Percentiles rank a stretch among this genome's conserved stretches.
phyloP scores from a whole-genome alignment of 2,888 invertebrate species.

The Coelogynopora nodosa region DNA sequence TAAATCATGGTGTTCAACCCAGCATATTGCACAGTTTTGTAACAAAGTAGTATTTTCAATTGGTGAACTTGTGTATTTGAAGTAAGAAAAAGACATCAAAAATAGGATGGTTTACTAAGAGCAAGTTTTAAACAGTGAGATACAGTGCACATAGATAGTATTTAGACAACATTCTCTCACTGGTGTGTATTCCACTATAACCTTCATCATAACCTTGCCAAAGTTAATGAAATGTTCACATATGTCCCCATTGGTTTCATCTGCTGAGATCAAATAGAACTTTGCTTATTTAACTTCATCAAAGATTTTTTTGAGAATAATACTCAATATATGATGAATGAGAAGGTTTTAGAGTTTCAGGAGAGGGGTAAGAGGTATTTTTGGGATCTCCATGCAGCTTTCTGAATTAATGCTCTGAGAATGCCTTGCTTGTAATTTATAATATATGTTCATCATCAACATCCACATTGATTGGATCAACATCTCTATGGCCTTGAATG shows the following conservation, averaged over 20 bases:
- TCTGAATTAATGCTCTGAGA: too few relatives aligned
- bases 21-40: neutral
- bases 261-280: neutral
- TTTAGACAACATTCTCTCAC: neutral
- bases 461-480: too few relatives aligned
- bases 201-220: neutral
- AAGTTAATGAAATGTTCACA: neutral
- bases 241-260: neutral
- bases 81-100: neutral
- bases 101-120: neutral
- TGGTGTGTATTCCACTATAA: neutral
- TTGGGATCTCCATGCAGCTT: too few relatives aligned
- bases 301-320: too few relatives aligned
- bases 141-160: neutral
- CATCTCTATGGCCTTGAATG: too few relatives aligned
- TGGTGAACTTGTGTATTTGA: neutral
- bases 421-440: too few relatives aligned
- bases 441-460: too few relatives aligned
- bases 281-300: neutral
- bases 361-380: too few relatives aligned
- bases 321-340: too few relatives aligned
- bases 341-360: too few relatives aligned
- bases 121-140: neutral
- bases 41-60: neutral
- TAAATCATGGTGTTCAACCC: neutral